phyloP scores from a whole-genome alignment of 2,113 vertebrate genomes.

The Noctilio leporinus region DNA sequence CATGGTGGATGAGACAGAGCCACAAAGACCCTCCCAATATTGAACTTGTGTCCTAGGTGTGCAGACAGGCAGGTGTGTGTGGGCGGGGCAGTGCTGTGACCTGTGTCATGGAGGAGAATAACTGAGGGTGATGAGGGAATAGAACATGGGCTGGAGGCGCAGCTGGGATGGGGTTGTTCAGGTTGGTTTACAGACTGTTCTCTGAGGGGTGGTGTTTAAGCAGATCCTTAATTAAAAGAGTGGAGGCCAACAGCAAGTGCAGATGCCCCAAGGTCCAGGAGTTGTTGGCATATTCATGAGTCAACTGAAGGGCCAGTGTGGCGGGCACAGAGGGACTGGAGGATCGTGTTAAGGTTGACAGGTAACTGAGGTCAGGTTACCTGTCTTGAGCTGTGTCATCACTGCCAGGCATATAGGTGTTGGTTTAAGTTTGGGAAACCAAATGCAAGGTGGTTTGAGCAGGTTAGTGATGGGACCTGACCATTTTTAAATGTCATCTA shows the following conservation, averaged over 20 bases:
- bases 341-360: not conserved
- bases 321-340: fast-evolving
- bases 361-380: not conserved
- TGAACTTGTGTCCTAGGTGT: not conserved
- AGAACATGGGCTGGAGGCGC: too few relatives aligned
- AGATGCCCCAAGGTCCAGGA: not conserved
- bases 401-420: not conserved
- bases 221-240: not conserved
- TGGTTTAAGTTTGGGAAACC: not conserved
- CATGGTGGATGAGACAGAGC: not conserved
- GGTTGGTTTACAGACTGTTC: not conserved
- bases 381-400: fast-evolving
- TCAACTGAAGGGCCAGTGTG: not conserved
- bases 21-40: not conserved
- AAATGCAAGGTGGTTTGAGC: fast-evolving
- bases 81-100: not conserved
- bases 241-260: not conserved
- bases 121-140: not conserved
- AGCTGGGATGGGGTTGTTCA: not conserved
- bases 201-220: not conserved
- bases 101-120: too few relatives aligned
- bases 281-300: not conserved
- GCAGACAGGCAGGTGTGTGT: not conserved
- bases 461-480: not conserved
- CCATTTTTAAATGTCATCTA: not conserved